Evolutionary conservation across 2,888 invertebrate genomes (phyloP).

Genomic region (Drosophila neutralis): DNA sequence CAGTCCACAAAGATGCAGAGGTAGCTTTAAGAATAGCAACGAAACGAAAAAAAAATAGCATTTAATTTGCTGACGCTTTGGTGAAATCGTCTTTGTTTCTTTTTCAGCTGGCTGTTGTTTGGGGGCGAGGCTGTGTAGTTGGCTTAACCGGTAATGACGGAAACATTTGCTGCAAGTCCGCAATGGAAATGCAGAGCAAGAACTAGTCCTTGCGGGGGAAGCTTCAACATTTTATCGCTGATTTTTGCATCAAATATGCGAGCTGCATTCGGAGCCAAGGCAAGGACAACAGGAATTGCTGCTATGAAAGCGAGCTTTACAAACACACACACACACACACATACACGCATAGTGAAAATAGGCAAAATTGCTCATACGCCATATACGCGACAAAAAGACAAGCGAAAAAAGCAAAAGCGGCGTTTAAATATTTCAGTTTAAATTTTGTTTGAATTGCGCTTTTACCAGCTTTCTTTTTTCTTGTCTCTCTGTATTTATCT

Average conservation of each 20-base stretch:
- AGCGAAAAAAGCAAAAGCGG: slow-evolving; percentile 16
- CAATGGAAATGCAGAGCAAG: slow-evolving; percentile 62
- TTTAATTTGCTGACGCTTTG: slow-evolving; percentile 77
- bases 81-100: slow-evolving; percentile 48
- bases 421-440: slow-evolving; percentile 63
- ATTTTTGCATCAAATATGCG: slow-evolving; percentile 72
- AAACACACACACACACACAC: background rate
- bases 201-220: slow-evolving; percentile 14
- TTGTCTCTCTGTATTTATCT: slow-evolving; percentile 7
- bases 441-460: slow-evolving; percentile 29
- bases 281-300: slow-evolving; percentile 23
- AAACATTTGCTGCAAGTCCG: slow-evolving; percentile 67
- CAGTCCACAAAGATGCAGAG: slow-evolving; percentile 5
- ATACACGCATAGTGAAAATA: slow-evolving; percentile 13
- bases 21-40: slow-evolving; percentile 47
- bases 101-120: slow-evolving; percentile 14
- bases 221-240: slow-evolving; percentile 63
- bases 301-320: slow-evolving; percentile 27
- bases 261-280: slow-evolving; percentile 48
- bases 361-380: slow-evolving; percentile 52
- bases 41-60: slow-evolving; percentile 72
- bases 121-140: slow-evolving; percentile 28
- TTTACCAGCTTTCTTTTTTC: background rate
- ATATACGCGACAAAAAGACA: slow-evolving; percentile 39
- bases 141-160: slow-evolving; percentile 66